These are phyloP conservation scores for Trichechus manatus DNA, from an alignment of 2,113 vertebrate species.

Conservation along the genomic window DNA sequence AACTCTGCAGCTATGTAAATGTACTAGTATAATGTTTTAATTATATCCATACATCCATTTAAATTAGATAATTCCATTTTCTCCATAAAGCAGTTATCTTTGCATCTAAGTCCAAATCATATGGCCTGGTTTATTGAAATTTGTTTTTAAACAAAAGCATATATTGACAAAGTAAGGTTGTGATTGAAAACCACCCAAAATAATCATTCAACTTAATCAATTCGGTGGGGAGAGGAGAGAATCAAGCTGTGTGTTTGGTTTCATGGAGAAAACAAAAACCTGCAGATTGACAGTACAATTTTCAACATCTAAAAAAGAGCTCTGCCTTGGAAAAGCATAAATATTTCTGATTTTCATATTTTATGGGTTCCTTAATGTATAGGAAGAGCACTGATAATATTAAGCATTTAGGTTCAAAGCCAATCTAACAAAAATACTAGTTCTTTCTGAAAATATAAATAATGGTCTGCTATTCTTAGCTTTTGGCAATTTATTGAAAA, in stretches of 20 bases:
- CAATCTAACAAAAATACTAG: background rate
- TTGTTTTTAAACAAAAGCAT: background rate
- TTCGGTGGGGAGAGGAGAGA: background rate
- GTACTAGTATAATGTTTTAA: constrained; percentile 62
- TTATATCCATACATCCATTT: constrained; percentile 59
- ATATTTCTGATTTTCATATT: constrained; percentile 10
- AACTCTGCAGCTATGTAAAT: constrained; percentile 69
- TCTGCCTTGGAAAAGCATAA: background rate
- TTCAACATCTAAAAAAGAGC: constrained; percentile 29
- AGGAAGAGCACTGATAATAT: background rate
- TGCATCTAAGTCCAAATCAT: background rate
- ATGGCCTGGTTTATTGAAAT: background rate
- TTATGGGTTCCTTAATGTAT: background rate
- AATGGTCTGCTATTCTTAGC: background rate
- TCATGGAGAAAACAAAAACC: background rate
- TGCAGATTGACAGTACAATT: background rate
- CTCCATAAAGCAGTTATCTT: constrained; percentile 30
- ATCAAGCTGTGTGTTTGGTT: background rate
- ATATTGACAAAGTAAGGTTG: background rate
- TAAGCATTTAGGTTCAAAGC: background rate
- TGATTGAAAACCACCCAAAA: background rate
- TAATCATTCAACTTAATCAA: constrained; percentile 27
- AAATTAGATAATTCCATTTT: constrained; percentile 69
- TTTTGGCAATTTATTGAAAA: background rate
- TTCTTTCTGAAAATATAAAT: background rate